Conservation (phyloP, 2,797 vertebrate species). For the Diplodus sargus region DNA sequence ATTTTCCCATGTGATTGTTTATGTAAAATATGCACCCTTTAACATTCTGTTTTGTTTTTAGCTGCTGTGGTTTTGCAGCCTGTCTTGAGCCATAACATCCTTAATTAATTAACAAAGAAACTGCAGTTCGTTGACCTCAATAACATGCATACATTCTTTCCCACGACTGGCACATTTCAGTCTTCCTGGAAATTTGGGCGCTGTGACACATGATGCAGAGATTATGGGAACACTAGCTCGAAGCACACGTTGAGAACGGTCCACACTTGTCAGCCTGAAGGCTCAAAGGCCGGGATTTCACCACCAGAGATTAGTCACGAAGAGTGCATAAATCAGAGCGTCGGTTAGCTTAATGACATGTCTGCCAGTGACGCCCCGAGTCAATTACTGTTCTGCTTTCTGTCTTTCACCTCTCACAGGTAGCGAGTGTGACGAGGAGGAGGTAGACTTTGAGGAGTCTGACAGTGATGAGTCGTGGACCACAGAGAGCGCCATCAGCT, state of each 20-base stretch:
- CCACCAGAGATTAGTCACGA: constrained; percentile 29
- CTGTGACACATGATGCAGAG: constrained; percentile 19
- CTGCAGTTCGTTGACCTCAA: constrained; percentile 59
- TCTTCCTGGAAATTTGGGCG: constrained; percentile 31
- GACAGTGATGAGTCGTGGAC: constrained; percentile 99
- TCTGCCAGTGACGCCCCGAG: not conserved
- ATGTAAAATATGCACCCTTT: constrained; percentile 28
- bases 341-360: constrained; percentile 3
- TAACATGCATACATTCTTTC: constrained; percentile 71
- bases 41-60: constrained; percentile 47
- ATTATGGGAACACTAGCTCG: constrained; percentile 54
- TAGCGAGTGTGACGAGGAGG: constrained; percentile 98
- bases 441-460: constrained; percentile 97
- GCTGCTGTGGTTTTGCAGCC: constrained; percentile 59
- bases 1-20: constrained; percentile 54
- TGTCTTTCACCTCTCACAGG: constrained; percentile 80
- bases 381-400: not conserved
- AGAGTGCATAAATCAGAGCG: constrained; percentile 18
- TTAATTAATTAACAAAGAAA: constrained; percentile 53
- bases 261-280: constrained; percentile 23
- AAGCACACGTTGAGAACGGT: constrained; percentile 41
- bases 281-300: constrained; percentile 22
- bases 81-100: constrained; percentile 38
- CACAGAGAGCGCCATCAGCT: constrained; percentile 99
- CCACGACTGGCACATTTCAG: constrained; percentile 62